These are phyloP conservation scores for Agonum fuliginosum DNA, from an alignment of 2,888 invertebrate species.

Conservation along the genomic window DNA sequence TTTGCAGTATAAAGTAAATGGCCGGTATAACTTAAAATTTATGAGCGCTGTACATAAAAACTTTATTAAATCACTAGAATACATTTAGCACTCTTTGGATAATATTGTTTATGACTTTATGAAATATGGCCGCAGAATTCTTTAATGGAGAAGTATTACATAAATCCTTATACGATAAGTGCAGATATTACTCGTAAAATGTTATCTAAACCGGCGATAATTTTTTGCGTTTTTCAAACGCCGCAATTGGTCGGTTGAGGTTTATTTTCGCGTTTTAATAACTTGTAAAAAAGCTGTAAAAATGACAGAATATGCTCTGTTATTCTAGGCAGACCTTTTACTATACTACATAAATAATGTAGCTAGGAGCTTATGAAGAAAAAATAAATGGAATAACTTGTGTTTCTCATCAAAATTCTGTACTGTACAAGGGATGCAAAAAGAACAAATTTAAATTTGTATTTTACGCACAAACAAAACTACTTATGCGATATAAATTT, in stretches of 20 bases:
- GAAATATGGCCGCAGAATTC: slow-evolving; percentile 14
- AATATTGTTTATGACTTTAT: slow-evolving; percentile 19
- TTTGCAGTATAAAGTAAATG: slow-evolving; percentile 3
- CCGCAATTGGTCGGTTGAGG: not conserved
- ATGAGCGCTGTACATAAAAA: not conserved
- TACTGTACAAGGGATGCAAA: too few relatives aligned
- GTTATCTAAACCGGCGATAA: not conserved
- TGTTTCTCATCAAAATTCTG: too few relatives aligned
- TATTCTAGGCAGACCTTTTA: too few relatives aligned
- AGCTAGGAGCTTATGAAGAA: too few relatives aligned
- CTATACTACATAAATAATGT: too few relatives aligned
- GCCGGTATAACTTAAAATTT: slow-evolving; percentile 21
- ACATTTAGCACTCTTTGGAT: slow-evolving; percentile 14
- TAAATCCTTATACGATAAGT: slow-evolving; percentile 35
- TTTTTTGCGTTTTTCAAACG: not conserved
- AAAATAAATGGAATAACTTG: too few relatives aligned
- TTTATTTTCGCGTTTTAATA: not conserved
- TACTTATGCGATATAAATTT: too few relatives aligned
- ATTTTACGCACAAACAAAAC: too few relatives aligned
- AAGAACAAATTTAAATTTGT: too few relatives aligned
- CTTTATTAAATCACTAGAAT: slow-evolving; percentile 20
- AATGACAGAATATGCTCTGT: not conserved
- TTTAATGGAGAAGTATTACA: slow-evolving; percentile 27
- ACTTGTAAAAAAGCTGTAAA: not conserved
- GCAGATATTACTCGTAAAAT: not conserved